Conservation (phyloP, 2,888 invertebrate species). For the Platycnemis pennipes region DNA sequence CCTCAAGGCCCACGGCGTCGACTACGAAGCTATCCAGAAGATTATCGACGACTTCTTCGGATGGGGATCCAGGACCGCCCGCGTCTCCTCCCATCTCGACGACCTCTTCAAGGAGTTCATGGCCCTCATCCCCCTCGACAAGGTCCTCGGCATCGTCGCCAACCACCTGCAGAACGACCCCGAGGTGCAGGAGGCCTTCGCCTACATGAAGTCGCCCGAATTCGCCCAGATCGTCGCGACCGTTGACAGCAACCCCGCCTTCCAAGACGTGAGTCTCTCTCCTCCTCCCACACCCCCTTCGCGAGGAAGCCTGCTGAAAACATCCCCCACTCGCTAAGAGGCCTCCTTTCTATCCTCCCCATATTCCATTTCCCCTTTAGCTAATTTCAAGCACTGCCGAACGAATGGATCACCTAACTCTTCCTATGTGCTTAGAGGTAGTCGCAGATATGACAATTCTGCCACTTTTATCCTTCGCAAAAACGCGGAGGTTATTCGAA, state of each 20-base stretch:
- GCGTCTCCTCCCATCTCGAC: background rate
- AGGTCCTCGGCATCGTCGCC: conserved; percentile 33
- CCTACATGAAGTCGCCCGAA: conserved; percentile 20
- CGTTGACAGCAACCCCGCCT: background rate
- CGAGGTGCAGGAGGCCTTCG: conserved; percentile 35
- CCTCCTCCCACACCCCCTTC: too few species aligned
- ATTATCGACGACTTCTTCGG: conserved; percentile 50
- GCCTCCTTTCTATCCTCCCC: too few species aligned
- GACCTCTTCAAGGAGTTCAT: conserved; percentile 22
- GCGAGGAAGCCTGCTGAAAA: too few species aligned
- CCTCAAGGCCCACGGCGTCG: conserved; percentile 14
- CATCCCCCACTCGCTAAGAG: too few species aligned
- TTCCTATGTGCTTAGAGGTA: too few species aligned
- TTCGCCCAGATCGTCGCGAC: background rate
- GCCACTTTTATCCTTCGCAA: too few species aligned
- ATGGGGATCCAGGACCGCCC: background rate
- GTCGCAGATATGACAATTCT: too few species aligned
- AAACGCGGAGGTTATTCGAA: too few species aligned
- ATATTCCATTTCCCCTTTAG: too few species aligned
- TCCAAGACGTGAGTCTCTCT: too few species aligned
- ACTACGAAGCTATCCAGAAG: conserved; percentile 33
- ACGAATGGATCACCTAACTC: too few species aligned
- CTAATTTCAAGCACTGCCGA: too few species aligned
- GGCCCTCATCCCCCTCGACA: conserved; percentile 36
- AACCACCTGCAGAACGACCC: conserved; percentile 43